Percentiles rank a stretch among this genome's conserved stretches.
Conservation (phyloP, 2,888 invertebrate genomes). For the Ommatoiulus sabulosus region DNA sequence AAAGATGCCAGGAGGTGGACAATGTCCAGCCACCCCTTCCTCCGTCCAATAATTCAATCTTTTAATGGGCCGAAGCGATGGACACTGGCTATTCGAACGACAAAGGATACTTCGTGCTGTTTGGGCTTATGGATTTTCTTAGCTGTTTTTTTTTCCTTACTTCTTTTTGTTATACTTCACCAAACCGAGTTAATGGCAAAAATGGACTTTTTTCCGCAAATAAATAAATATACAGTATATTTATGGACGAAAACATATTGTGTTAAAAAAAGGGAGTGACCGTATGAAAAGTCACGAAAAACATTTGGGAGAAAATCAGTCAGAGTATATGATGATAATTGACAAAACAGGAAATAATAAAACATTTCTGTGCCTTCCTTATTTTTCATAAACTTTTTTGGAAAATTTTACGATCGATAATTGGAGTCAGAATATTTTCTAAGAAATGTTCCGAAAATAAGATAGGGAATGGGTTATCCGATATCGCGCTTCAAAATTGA, state of each 20-base stretch:
- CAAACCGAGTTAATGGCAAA: slow-evolving; percentile 6
- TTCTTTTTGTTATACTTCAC: not conserved
- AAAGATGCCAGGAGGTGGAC: slow-evolving; percentile 6
- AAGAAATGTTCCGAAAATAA: too few species aligned
- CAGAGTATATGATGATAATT: not conserved
- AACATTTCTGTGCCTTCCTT: too few species aligned
- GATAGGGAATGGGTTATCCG: too few species aligned
- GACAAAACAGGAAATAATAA: not conserved
- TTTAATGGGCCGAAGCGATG: slow-evolving; percentile 53
- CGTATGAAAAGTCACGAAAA: not conserved
- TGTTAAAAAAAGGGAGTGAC: not conserved
- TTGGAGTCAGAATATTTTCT: too few species aligned
- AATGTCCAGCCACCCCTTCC: not conserved
- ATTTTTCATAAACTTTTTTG: too few species aligned
- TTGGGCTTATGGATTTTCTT: slow-evolving; percentile 52
- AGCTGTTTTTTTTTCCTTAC: not conserved
- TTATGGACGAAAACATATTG: not conserved
- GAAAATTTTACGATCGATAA: too few species aligned
- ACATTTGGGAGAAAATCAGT: not conserved
- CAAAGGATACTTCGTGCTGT: slow-evolving; percentile 29
- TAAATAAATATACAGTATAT: not conserved
- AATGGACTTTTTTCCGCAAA: not conserved
- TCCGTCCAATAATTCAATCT: slow-evolving; percentile 55
- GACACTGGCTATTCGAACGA: slow-evolving; percentile 17
- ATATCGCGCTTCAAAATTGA: too few species aligned